These are phyloP conservation scores for Atta texana DNA, from an alignment of 1,140 invertebrate species.

Conservation along the genomic window DNA sequence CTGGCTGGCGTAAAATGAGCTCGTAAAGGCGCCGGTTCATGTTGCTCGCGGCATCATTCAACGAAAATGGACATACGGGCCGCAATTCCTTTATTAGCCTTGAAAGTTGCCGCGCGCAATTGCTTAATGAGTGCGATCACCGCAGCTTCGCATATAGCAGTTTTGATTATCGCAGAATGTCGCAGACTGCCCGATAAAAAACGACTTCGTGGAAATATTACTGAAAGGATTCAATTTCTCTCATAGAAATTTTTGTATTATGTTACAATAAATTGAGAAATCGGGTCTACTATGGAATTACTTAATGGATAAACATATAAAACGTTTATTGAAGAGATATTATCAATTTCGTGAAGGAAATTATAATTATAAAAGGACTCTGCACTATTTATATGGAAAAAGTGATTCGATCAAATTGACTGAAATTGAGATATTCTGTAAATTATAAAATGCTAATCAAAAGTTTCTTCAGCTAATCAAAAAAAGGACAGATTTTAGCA, in stretches of 20 bases:
- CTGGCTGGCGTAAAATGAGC: conserved; percentile 28
- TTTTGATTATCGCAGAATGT: conserved; percentile 1
- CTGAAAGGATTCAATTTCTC: background rate
- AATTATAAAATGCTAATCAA: too few species aligned
- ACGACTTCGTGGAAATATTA: background rate
- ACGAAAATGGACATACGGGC: conserved; percentile 45
- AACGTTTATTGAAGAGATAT: background rate
- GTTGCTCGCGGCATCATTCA: conserved; percentile 32
- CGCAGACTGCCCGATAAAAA: background rate
- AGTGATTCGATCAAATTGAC: too few species aligned
- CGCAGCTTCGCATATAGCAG: background rate
- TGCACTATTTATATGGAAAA: too few species aligned
- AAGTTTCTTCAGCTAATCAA: too few species aligned
- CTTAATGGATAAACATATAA: background rate
- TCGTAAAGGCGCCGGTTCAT: conserved; percentile 11
- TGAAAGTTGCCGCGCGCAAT: conserved; percentile 6
- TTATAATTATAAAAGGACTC: background rate
- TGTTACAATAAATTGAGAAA: background rate
- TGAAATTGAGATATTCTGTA: too few species aligned
- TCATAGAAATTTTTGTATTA: background rate
- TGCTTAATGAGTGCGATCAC: conserved; percentile 40
- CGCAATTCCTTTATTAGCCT: conserved; percentile 52
- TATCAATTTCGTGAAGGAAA: background rate
- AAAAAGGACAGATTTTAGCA: too few species aligned
- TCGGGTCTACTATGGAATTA: background rate